Base-by-base conservation (phyloP, 2,113 vertebrate species). In the Aphyosemion australe region DNA sequence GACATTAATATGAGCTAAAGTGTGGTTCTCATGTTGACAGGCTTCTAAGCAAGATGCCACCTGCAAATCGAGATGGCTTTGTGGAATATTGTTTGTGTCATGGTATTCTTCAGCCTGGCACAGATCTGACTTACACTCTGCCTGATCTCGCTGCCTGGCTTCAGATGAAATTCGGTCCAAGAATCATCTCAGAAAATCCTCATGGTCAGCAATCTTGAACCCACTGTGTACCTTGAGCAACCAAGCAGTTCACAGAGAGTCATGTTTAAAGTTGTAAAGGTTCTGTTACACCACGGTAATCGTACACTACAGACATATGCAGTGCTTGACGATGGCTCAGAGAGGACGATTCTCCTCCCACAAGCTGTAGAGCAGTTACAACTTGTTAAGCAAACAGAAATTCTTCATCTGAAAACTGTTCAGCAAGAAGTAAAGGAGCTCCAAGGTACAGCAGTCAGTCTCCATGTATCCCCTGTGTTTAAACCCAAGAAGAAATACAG, bases 391-490 rank as follows among this genome's bases (percentile, higher is more conserved):
- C 0, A 45, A 5, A 19, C 20, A 13, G 20, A 47, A n/a, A 16
- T 34, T 6, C 32, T 72, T 4, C 32, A 59, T 1, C 55, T 79
- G 1, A 3, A 18, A 9, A 76, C 80, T 6, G 57, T 80, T 9
- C 63, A 61, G 3, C 76, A 83, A 37, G 56, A 69, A 0, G 72
- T 76, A 0, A 39, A 61, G 8, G 54, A 62, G 6, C 39, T 79
- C 2, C n/a, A 50, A 0, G 72, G 80, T 18, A 13, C 58, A 0
- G 26, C 54, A 19, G 69, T 67, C 2, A 1, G 37, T 14, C 37
- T 71, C 1, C 6, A 62, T 1, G 18, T 77, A 1, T 76, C 61
- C 12, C 19, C 55, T 1, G 10, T 39, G 0, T 2, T 3, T 2
- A 65, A 55, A 21, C 50, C 74, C n/a, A 11, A n/a, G 6, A 13